Conservation (phyloP, 30 jellyfish, hydroid and myxozoan genomes). For the Clytia hemisphaerica region DNA sequence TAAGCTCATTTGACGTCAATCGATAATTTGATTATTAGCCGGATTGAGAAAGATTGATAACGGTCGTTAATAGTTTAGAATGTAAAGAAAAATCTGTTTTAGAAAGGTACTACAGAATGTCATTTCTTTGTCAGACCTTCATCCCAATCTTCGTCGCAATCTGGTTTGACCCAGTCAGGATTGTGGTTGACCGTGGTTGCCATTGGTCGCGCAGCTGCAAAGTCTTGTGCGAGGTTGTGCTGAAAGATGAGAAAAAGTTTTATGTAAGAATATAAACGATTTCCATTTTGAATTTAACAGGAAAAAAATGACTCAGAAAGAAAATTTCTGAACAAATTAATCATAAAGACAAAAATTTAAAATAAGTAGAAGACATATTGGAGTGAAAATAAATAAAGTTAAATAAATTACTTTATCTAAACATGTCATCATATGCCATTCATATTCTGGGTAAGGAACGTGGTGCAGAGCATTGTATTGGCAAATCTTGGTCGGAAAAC, state of each 20-base stretch:
- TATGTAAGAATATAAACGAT: too few species aligned
- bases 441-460: slow-evolving; percentile 47
- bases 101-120: too few species aligned
- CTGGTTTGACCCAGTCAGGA: slow-evolving; percentile 15
- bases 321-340: too few species aligned
- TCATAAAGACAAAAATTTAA: background rate
- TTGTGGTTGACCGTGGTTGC: slow-evolving; percentile 25
- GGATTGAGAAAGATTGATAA: too few species aligned
- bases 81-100: too few species aligned
- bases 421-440: slow-evolving; percentile 47
- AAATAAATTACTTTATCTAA: slow-evolving; percentile 54
- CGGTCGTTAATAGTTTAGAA: too few species aligned
- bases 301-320: too few species aligned
- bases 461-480: slow-evolving; percentile 54
- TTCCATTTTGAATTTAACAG: too few species aligned
- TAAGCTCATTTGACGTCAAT: too few species aligned
- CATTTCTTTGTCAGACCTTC: slow-evolving; percentile 37
- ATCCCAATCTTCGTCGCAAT: slow-evolving; percentile 15
- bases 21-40: too few species aligned
- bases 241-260: background rate
- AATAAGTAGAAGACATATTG: background rate
- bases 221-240: background rate
- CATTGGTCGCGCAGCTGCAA: slow-evolving; percentile 11
- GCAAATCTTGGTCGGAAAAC: slow-evolving; percentile 47
- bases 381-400: background rate